phyloP scores from a whole-genome alignment of 2,888 invertebrate genomes.

The Heteromurus nitidus region DNA sequence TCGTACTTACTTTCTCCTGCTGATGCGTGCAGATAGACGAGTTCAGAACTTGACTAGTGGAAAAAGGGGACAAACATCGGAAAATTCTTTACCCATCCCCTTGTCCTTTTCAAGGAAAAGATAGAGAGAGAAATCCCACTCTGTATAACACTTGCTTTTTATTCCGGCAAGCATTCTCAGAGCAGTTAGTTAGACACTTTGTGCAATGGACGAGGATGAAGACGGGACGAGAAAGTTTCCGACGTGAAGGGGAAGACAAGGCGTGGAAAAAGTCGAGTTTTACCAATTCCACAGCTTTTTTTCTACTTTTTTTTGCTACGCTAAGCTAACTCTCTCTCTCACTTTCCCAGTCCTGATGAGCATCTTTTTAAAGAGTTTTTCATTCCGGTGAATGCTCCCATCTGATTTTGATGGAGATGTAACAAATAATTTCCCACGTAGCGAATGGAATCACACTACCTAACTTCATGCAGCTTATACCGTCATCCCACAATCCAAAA shows the following conservation, averaged over 20 bases:
- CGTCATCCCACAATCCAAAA: conserved; percentile 11
- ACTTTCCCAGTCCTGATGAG: background rate
- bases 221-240: conserved; percentile 25
- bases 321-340: conserved; percentile 4
- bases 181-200: conserved; percentile 13
- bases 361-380: conserved; percentile 21
- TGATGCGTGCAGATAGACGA: conserved; percentile 46
- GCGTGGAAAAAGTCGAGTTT: conserved; percentile 41
- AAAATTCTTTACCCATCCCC: conserved; percentile 9
- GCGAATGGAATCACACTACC: conserved; percentile 41
- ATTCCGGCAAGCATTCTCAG: conserved; percentile 14
- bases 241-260: conserved; percentile 44
- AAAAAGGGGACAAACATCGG: conserved; percentile 33
- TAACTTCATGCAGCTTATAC: conserved; percentile 6
- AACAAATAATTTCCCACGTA: conserved; percentile 61
- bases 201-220: conserved; percentile 21
- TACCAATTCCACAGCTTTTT: conserved; percentile 9
- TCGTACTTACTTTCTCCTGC: conserved; percentile 39
- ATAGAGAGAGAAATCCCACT: conserved; percentile 15
- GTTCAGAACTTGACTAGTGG: conserved; percentile 39
- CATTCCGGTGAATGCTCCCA: conserved; percentile 45
- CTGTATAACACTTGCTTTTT: conserved; percentile 42
- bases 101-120: conserved; percentile 19
- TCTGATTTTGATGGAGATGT: conserved; percentile 61
- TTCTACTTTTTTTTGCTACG: conserved; percentile 22